Percentiles rank a stretch among this genome's conserved stretches.
These are phyloP conservation scores for Invenusta paracnida DNA, from an alignment of 2,888 invertebrate species.

Conservation along the genomic window DNA sequence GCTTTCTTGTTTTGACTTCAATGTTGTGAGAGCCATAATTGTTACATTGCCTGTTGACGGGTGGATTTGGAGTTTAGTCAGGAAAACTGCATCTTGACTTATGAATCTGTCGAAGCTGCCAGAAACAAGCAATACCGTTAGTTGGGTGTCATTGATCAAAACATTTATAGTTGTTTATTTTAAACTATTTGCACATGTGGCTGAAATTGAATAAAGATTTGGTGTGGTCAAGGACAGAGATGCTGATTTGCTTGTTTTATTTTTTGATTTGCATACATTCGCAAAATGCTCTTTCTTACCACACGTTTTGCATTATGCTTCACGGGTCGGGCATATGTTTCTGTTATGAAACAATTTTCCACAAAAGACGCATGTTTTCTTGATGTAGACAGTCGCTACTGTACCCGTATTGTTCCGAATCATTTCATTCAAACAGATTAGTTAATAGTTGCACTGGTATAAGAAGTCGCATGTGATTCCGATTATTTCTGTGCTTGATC, in stretches of 20 bases:
- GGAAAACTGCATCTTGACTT: not conserved
- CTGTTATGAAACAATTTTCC: not conserved
- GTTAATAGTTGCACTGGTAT: no score
- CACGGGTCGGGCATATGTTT: not conserved
- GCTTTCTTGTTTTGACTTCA: not conserved
- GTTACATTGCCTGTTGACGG: not conserved
- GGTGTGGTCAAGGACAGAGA: not conserved
- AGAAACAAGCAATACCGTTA: not conserved
- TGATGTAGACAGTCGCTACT: not conserved
- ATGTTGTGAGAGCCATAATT: not conserved
- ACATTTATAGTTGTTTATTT: not conserved
- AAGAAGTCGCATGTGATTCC: no score
- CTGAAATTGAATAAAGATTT: not conserved
- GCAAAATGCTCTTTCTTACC: slow-evolving; percentile 12
- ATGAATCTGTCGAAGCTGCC: slow-evolving; percentile 17
- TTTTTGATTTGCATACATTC: not conserved
- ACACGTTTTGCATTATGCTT: slow-evolving; percentile 9
- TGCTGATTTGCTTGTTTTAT: not conserved
- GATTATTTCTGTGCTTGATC: no score
- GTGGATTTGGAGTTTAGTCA: not conserved
- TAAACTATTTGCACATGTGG: not conserved
- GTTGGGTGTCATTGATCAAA: not conserved
- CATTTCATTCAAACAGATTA: not conserved
- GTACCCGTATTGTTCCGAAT: not conserved
- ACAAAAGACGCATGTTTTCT: not conserved